phyloP scores from a whole-genome alignment of 2,888 invertebrate species.

The Plutella xylostella region DNA sequence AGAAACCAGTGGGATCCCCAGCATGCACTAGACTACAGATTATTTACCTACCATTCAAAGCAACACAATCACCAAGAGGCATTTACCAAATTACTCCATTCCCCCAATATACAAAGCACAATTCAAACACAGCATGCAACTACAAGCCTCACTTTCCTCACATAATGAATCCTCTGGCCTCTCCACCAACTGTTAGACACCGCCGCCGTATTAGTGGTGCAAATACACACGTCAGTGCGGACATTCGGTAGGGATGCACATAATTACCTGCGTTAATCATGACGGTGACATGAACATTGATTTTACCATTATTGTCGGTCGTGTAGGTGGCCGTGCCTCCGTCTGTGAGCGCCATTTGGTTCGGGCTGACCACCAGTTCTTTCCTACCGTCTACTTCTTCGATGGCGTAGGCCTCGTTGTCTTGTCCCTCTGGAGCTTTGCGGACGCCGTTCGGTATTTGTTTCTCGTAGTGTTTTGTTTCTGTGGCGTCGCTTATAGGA shows the following conservation, averaged over 20 bases:
- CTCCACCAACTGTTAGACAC: neutral
- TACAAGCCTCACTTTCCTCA: conserved; percentile 54
- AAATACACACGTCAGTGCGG: too few relatives aligned
- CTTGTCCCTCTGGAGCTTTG: conserved; percentile 85
- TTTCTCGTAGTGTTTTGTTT: conserved; percentile 39
- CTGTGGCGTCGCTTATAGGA: conserved; percentile 27
- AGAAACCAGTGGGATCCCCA: too few relatives aligned
- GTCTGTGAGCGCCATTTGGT: conserved; percentile 60
- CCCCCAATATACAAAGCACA: too few relatives aligned
- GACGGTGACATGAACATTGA: conserved; percentile 89
- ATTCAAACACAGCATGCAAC: conserved; percentile 3
- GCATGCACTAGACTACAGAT: too few relatives aligned
- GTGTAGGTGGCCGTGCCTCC: conserved; percentile 71
- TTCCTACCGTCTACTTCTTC: conserved; percentile 71
- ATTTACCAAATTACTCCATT: too few relatives aligned
- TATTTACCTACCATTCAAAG: too few relatives aligned
- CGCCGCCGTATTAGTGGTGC: too few relatives aligned
- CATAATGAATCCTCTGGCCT: conserved; percentile 63
- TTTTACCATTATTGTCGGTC: conserved; percentile 86
- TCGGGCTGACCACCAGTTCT: conserved; percentile 57
- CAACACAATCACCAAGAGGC: too few relatives aligned
- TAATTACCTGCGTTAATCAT: conserved; percentile 81
- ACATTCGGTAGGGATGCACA: conserved; percentile 59
- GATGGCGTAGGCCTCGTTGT: conserved; percentile 76
- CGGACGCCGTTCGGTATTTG: conserved; percentile 65